These are phyloP conservation scores for Distichodus sexfasciatus DNA, from an alignment of 2,797 vertebrate genomes.

Conservation along the genomic window DNA sequence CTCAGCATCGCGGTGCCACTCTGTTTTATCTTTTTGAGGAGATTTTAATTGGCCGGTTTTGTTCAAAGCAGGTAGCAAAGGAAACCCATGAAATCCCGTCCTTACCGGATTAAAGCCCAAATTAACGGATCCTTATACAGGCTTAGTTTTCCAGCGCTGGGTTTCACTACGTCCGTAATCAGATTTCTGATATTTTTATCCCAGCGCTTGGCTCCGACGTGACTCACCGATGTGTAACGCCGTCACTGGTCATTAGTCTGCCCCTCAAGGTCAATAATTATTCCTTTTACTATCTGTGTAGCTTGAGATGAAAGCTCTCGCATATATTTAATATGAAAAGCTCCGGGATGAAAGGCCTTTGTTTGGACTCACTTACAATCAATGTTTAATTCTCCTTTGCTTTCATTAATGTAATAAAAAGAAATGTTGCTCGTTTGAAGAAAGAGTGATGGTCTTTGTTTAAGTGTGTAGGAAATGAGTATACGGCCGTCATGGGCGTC, in stretches of 20 bases:
- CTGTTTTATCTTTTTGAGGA: conserved; percentile 45
- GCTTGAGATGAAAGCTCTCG: background rate
- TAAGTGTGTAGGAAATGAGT: background rate
- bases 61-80: conserved; percentile 49
- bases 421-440: background rate
- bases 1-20: conserved; percentile 13
- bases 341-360: background rate
- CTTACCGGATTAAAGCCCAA: conserved; percentile 59
- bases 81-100: conserved; percentile 52
- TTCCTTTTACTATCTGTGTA: conserved; percentile 7
- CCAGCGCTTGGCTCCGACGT: background rate
- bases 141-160: conserved; percentile 33
- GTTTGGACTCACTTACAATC: conserved; percentile 12
- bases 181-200: conserved; percentile 25
- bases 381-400: conserved; percentile 5
- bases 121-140: conserved; percentile 51
- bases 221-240: background rate
- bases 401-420: conserved; percentile 15
- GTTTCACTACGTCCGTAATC: conserved; percentile 21
- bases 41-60: conserved; percentile 66
- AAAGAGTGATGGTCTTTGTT: background rate
- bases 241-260: background rate
- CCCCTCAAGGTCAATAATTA: conserved; percentile 31
- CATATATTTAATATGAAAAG: conserved; percentile 8
- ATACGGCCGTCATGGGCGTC: background rate